Evolutionary conservation across 2,888 invertebrate species (phyloP).

Genomic region (Maniola hyperantus): DNA sequence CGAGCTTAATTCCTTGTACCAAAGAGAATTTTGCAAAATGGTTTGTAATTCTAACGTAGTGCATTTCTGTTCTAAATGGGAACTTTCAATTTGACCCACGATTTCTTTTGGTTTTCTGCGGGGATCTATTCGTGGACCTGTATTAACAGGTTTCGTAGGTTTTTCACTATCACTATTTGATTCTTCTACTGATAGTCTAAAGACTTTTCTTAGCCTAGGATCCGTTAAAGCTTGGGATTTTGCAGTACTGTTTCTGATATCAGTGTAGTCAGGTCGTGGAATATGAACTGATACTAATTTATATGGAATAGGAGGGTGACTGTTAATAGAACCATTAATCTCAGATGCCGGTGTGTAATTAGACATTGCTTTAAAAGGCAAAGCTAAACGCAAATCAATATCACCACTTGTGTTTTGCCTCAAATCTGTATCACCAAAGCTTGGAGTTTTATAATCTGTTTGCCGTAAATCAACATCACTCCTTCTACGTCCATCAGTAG

Average conservation of each 20-base stretch:
- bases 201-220: conserved; percentile 89
- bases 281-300: conserved; percentile 84
- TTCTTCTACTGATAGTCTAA: conserved; percentile 85
- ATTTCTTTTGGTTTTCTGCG: conserved; percentile 73
- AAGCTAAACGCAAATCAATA: conserved; percentile 87
- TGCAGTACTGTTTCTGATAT: conserved; percentile 86
- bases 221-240: conserved; percentile 88
- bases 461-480: conserved; percentile 79
- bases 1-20: conserved; percentile 87
- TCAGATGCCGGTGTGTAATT: conserved; percentile 93
- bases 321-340: conserved; percentile 91
- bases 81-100: conserved; percentile 45
- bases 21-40: conserved; percentile 85
- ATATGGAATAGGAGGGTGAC: conserved; percentile 89
- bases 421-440: conserved; percentile 86
- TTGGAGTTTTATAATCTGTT: conserved; percentile 78
- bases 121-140: conserved; percentile 74
- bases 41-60: conserved; percentile 82
- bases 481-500: conserved; percentile 72
- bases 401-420: conserved; percentile 83
- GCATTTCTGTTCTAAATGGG: conserved; percentile 59
- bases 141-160: conserved; percentile 58
- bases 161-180: conserved; percentile 84
- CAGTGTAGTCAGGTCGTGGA: conserved; percentile 89
- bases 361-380: conserved; percentile 91